A percentile compares a stretch with the other conserved stretches of the same genome.
Conservation (phyloP, 2,888 invertebrate species). For the Pristionchus mayeri region DNA sequence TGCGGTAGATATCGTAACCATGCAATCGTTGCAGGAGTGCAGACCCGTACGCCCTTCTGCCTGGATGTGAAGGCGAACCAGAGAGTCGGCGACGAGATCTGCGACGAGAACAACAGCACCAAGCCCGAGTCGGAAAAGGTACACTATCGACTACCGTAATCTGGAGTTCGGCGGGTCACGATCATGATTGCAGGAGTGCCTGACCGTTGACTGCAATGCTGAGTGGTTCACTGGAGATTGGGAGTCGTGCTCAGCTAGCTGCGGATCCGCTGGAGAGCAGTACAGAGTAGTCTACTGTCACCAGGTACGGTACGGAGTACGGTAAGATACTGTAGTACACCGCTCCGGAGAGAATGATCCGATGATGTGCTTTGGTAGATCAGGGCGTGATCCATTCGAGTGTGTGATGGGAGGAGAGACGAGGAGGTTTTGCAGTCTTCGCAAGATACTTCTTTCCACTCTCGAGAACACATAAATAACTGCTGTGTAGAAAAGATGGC, state of each 20-base stretch:
- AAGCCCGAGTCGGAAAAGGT: conserved; percentile 86
- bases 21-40: conserved; percentile 81
- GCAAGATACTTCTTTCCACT: not conserved
- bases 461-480: conserved; percentile 45
- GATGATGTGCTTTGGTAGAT: not conserved
- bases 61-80: conserved; percentile 84
- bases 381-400: not conserved
- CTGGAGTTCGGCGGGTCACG: not conserved
- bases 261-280: conserved; percentile 83
- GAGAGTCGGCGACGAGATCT: conserved; percentile 85
- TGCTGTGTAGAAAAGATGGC: not conserved
- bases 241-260: conserved; percentile 87
- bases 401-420: not conserved
- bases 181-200: conserved; percentile 59
- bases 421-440: not conserved
- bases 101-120: conserved; percentile 83
- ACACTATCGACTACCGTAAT: not conserved
- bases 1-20: not conserved
- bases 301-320: conserved; percentile 58
- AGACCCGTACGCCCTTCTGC: conserved; percentile 87
- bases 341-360: too few relatives aligned
- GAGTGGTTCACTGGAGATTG: conserved; percentile 86
- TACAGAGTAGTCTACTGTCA: conserved; percentile 84
- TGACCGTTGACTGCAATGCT: conserved; percentile 74
- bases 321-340: not conserved